Evolutionary conservation across 2,888 invertebrate genomes (phyloP).

Genomic region (Acholoe squamosa): DNA sequence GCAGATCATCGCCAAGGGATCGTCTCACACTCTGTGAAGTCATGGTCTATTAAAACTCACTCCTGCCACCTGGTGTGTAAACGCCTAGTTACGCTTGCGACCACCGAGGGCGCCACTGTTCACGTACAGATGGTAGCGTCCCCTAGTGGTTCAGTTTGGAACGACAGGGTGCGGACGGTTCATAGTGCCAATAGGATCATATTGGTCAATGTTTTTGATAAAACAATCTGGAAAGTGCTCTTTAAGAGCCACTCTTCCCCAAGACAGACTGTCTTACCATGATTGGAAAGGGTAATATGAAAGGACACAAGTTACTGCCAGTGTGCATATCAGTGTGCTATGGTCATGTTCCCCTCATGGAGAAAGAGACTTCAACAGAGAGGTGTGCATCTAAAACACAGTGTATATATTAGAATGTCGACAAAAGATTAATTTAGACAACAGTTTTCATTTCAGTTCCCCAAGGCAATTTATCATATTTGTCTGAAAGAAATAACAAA

Average conservation of each 20-base stretch:
- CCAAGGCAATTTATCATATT: background rate
- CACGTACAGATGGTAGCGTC: background rate
- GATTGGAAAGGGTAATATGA: background rate
- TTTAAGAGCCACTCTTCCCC: background rate
- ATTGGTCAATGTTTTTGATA: background rate
- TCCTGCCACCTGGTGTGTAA: slow-evolving; percentile 39
- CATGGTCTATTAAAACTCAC: slow-evolving; percentile 52
- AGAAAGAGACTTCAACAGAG: background rate
- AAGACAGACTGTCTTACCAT: background rate
- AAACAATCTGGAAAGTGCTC: background rate
- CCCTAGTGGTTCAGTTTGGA: slow-evolving; percentile 21
- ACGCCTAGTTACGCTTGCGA: slow-evolving; percentile 18
- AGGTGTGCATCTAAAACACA: background rate
- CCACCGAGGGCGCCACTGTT: slow-evolving; percentile 17
- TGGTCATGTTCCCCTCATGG: background rate
- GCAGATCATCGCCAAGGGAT: slow-evolving; percentile 3
- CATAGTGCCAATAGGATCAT: background rate
- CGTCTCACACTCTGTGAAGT: slow-evolving; percentile 61
- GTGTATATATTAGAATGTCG: background rate
- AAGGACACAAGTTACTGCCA: background rate
- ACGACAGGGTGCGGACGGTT: slow-evolving; percentile 57
- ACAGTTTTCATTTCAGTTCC: background rate
- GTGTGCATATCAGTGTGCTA: slow-evolving; percentile 2
- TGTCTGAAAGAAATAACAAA: background rate
- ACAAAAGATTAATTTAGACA: background rate